Base-by-base conservation (phyloP, 1,140 invertebrate genomes). In the Caenorhabditis latens region DNA sequence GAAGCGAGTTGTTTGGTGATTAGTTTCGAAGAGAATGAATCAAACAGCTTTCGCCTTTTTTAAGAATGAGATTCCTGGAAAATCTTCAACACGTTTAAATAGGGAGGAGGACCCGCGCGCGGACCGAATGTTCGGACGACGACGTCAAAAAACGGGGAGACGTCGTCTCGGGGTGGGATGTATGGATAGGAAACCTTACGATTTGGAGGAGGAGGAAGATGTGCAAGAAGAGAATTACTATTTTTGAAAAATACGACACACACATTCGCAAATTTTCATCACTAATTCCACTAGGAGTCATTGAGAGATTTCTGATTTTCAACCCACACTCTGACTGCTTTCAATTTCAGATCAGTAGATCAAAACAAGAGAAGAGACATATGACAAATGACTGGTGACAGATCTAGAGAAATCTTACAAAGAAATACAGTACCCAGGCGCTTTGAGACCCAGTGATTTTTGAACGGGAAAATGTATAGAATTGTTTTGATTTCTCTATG, bases 191-290 rank as follows among this genome's bases (percentile, higher is more conserved):
- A 79, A 53, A 24, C 71, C 71, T 11, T 79, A 53, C 40, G 5
- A 50, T 43, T 11, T 48, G 71, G 67, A 79, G 65, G 43, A 71
- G 40, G 42, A 71, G 46, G 71, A 79, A 79, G 71, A 53, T 79
- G 43, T 79, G 71, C 46, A 53, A 50, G 4, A 53, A 53, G 24
- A 79, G 8, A 8, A 48, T 32, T 24, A 79, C 71, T 79, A 79
- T 79, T 79, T 79, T 79, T 79, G 71, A 50, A 79, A 50, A 50
- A 79, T 50, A 79, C 43, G n/a, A 50, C 46, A 21, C 11, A 32
- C 6, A 32, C 24, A 32, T 63, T 63, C 14, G 14, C 16, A 46
- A n/a, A 75, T 75, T 75, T 48, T 48, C 19, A 14, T 48, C 43
- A 32, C 32, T 40, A 67, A 67, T 67, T 67, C 67, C 5, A 75